Conservation (phyloP, 2,888 invertebrate species). For the Chrysolina oricalcia region DNA sequence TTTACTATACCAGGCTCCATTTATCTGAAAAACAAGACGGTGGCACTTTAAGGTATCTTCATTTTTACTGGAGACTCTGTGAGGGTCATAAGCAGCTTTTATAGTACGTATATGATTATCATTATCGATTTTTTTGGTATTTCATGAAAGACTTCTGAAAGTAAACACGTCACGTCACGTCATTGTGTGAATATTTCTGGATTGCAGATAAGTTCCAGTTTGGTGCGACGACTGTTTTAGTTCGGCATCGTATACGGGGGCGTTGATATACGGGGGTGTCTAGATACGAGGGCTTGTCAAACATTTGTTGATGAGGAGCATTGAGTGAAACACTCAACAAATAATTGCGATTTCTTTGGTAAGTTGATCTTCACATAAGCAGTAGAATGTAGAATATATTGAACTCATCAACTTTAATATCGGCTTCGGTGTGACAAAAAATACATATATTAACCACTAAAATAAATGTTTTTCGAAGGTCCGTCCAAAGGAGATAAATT, state of each 20-base stretch:
- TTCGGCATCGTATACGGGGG: constrained; percentile 35
- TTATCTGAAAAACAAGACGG: constrained; percentile 59
- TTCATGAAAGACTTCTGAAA: constrained; percentile 33
- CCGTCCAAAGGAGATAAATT: no score
- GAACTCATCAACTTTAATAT: no score
- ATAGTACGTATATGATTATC: constrained; percentile 42
- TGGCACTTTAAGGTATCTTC: constrained; percentile 33
- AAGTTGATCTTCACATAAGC: neutral
- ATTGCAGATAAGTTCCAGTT: constrained; percentile 30
- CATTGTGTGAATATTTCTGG: constrained; percentile 30
- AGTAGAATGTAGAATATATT: neutral
- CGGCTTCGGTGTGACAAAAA: no score
- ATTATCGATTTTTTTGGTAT: constrained; percentile 46
- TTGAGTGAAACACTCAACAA: neutral
- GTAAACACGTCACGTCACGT: constrained; percentile 35
- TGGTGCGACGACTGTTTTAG: constrained; percentile 35
- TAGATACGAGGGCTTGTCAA: constrained; percentile 1
- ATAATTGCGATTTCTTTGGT: neutral
- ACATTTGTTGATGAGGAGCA: neutral
- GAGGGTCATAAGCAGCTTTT: constrained; percentile 3
- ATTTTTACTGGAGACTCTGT: constrained; percentile 12
- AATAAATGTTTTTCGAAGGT: no score
- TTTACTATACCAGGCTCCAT: constrained; percentile 83
- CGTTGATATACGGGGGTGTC: constrained; percentile 32
- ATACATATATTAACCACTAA: no score